phyloP scores from a whole-genome alignment of 2,888 invertebrate genomes.

The Drosophila multiciliata region DNA sequence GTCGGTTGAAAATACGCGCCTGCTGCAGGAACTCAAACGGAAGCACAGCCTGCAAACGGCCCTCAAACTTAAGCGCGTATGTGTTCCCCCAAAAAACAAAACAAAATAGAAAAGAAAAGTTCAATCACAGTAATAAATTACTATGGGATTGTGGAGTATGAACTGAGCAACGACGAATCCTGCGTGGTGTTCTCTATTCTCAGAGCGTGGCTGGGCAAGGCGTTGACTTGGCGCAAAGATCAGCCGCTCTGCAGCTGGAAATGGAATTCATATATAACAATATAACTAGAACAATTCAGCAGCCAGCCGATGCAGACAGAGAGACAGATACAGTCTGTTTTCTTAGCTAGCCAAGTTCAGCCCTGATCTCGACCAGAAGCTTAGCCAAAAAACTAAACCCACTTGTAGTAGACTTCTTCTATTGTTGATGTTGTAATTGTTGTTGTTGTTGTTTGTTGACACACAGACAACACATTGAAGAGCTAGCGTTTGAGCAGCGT shows the following conservation, averaged over 20 bases:
- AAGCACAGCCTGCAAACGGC: conserved; percentile 84
- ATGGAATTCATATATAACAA: conserved; percentile 4
- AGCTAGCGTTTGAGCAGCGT: conserved; percentile 40
- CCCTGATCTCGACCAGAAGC: conserved; percentile 28
- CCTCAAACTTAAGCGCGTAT: conserved; percentile 84
- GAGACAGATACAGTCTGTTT: conserved; percentile 24
- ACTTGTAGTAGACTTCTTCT: conserved; percentile 54
- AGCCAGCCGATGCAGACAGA: background rate
- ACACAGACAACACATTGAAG: conserved; percentile 41
- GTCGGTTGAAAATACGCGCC: conserved; percentile 82
- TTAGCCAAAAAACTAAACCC: conserved; percentile 24
- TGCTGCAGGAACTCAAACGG: conserved; percentile 83
- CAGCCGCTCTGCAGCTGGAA: conserved; percentile 14
- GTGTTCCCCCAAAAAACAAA: conserved; percentile 66
- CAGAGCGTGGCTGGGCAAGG: conserved; percentile 32
- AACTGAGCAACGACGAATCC: conserved; percentile 13
- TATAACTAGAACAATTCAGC: background rate
- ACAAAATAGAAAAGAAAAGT: conserved; percentile 23
- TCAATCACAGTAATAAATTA: conserved; percentile 26
- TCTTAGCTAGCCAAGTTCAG: conserved; percentile 18
- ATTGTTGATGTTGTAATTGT: conserved; percentile 1
- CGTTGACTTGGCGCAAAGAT: conserved; percentile 28
- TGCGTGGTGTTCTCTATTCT: background rate
- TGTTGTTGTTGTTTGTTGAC: conserved; percentile 28
- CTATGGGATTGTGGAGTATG: conserved; percentile 38